These are phyloP conservation scores for Yponomeuta evonymella DNA, from an alignment of 2,888 invertebrate genomes.

Conservation along the genomic window DNA sequence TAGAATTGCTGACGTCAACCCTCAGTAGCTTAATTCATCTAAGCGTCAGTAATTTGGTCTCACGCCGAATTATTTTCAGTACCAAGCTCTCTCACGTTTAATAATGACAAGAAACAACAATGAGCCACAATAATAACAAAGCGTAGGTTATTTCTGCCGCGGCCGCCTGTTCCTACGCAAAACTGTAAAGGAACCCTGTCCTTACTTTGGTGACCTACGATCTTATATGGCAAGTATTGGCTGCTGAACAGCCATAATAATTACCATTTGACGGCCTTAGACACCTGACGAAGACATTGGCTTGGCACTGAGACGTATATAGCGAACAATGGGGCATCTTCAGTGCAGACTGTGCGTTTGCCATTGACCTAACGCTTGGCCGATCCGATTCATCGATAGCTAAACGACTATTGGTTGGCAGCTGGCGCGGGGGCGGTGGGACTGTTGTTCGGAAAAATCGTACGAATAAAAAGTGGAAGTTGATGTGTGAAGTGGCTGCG, in stretches of 20 bases:
- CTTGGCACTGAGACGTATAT: conserved; percentile 22
- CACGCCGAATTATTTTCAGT: conserved; percentile 36
- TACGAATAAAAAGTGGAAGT: background rate
- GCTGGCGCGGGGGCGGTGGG: conserved; percentile 12
- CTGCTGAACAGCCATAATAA: background rate
- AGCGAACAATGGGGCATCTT: conserved; percentile 18
- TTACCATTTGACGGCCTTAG: background rate
- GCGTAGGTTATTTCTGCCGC: conserved; percentile 42
- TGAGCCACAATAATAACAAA: conserved; percentile 43
- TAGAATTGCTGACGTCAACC: no score
- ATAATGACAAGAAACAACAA: conserved; percentile 31
- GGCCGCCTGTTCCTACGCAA: conserved; percentile 52
- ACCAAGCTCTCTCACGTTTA: conserved; percentile 19
- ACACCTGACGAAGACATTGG: conserved; percentile 24
- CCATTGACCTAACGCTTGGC: conserved; percentile 16
- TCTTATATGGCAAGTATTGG: background rate
- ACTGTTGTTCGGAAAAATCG: background rate
- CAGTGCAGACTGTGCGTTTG: conserved; percentile 6
- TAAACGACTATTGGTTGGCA: background rate
- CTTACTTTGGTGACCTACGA: conserved; percentile 7
- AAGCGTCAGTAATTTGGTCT: background rate
- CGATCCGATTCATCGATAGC: conserved; percentile 14
- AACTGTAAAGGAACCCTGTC: conserved; percentile 31
- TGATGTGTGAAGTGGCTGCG: no score
- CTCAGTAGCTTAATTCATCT: no score